phyloP scores from a whole-genome alignment of 2,888 invertebrate species.

The Cataglyphis livida region DNA sequence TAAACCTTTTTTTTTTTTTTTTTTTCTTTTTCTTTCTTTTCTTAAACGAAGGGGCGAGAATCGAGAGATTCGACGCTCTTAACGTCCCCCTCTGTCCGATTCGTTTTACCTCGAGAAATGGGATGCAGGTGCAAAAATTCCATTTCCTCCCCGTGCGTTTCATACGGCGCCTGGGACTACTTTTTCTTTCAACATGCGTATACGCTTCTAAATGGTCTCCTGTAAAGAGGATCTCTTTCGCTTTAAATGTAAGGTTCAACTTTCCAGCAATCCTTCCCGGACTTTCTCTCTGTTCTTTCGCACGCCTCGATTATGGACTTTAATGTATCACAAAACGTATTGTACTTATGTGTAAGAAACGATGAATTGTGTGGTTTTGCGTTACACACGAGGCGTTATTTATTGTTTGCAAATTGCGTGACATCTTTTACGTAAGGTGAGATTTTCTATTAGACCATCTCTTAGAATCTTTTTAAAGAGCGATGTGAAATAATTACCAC shows the following conservation, averaged over 20 bases:
- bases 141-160: constrained; percentile 77
- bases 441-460: background rate
- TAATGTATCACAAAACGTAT: background rate
- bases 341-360: background rate
- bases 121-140: constrained; percentile 81
- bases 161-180: constrained; percentile 73
- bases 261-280: background rate
- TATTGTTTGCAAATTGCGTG: background rate
- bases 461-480: background rate
- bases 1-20: constrained; percentile 77
- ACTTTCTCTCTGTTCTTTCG: background rate
- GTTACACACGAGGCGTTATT: background rate
- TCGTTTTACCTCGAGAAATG: constrained; percentile 47
- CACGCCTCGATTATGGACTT: background rate
- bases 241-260: constrained; percentile 54
- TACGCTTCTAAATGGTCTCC: constrained; percentile 69
- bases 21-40: constrained; percentile 65
- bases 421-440: background rate
- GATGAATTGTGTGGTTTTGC: background rate
- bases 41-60: constrained; percentile 69
- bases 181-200: constrained; percentile 75
- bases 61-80: constrained; percentile 69
- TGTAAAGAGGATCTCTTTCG: constrained; percentile 20
- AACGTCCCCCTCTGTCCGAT: constrained; percentile 61
- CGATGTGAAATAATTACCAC: constrained; percentile 36